phyloP scores from a whole-genome alignment of 2,797 vertebrate species.

The Pachyuromys duprasi region DNA sequence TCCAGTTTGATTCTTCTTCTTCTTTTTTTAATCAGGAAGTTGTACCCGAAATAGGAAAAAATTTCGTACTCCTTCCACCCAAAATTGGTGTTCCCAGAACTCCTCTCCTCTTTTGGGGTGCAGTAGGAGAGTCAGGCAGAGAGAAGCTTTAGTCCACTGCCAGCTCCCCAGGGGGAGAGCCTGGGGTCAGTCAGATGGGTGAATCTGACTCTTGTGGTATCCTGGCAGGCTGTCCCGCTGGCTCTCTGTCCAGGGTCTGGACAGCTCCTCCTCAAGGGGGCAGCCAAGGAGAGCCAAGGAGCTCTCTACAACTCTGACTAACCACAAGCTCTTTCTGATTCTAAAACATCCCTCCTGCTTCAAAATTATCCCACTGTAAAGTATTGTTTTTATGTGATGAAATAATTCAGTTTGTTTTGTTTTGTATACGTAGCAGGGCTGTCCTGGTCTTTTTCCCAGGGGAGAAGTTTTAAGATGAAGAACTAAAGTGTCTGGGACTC shows the following conservation, averaged over 20 bases:
- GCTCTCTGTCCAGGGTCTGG: no score
- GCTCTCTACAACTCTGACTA: not conserved
- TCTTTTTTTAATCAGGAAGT: slow-evolving; percentile 21
- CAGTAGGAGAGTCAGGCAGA: not conserved
- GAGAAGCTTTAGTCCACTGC: not conserved
- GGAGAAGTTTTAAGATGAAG: not conserved
- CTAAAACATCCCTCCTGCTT: not conserved
- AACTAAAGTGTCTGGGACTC: not conserved
- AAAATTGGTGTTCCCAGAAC: no score
- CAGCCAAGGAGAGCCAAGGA: not conserved
- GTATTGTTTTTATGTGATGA: not conserved
- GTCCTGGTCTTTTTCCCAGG: not conserved
- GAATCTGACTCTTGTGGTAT: not conserved
- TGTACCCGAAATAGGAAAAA: not conserved
- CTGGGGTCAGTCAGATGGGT: not conserved
- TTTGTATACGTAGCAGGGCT: not conserved
- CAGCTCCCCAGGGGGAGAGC: not conserved
- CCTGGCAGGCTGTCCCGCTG: not conserved
- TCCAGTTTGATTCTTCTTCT: not conserved
- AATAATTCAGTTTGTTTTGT: slow-evolving; percentile 28
- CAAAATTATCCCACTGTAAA: not conserved
- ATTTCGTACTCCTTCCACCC: no score
- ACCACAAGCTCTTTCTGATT: not conserved
- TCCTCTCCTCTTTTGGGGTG: not conserved
- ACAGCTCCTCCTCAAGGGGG: not conserved